Percentiles rank a stretch among this genome's conserved stretches.
Evolutionary conservation across 2,797 vertebrate species (phyloP).

Genomic region (Mergus octosetaceus): DNA sequence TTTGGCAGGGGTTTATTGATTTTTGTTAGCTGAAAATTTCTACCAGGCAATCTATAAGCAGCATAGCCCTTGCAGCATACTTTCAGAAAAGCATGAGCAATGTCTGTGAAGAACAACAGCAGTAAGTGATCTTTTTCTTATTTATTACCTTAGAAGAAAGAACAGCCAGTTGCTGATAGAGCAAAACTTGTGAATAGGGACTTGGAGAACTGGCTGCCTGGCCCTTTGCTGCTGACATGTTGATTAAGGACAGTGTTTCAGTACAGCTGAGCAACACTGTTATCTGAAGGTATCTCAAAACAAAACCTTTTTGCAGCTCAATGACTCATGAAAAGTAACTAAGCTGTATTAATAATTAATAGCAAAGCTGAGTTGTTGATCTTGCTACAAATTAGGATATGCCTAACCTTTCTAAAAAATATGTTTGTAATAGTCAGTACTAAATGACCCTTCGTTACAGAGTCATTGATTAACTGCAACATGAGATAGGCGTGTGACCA

Average conservation of each 20-base stretch:
- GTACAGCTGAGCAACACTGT: not conserved
- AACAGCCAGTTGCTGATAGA: not conserved
- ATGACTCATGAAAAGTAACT: not conserved
- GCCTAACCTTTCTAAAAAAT: not conserved
- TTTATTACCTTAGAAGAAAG: not conserved
- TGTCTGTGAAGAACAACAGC: not conserved
- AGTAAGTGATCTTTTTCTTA: not conserved
- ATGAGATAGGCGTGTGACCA: not conserved
- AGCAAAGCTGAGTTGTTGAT: not conserved
- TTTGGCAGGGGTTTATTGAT: not conserved
- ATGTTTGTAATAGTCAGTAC: not conserved
- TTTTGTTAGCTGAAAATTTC: not conserved
- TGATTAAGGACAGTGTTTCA: not conserved
- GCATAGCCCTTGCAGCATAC: not conserved
- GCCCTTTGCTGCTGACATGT: not conserved
- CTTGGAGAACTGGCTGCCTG: not conserved
- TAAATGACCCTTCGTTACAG: not conserved
- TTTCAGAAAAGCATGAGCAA: not conserved
- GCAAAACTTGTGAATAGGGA: not conserved
- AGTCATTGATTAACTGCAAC: not conserved
- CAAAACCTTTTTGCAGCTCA: not conserved
- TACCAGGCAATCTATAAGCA: not conserved
- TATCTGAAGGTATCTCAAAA: not conserved
- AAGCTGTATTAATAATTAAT: not conserved
- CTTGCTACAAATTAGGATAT: not conserved